These are phyloP conservation scores for Leptodactylus fuscus DNA, from an alignment of 2,113 vertebrate species.

Conservation along the genomic window DNA sequence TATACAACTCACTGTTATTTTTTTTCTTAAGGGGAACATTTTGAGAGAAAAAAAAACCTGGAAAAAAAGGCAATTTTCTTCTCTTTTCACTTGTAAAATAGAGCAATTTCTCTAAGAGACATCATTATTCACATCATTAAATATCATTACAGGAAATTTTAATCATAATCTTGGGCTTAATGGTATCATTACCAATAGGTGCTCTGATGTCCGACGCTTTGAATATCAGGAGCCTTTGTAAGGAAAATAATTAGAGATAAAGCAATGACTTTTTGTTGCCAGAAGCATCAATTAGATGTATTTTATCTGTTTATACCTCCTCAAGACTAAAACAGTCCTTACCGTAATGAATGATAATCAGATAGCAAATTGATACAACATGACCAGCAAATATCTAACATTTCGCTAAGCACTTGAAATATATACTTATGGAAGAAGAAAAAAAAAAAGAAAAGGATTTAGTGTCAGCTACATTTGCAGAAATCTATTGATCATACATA, in stretches of 20 bases:
- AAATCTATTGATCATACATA: background rate
- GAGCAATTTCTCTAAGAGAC: conserved; percentile 52
- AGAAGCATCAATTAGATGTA: conserved; percentile 54
- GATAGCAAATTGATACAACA: conserved; percentile 11
- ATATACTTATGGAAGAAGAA: background rate
- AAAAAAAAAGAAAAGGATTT: background rate
- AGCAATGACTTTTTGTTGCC: conserved; percentile 44
- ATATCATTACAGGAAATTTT: conserved; percentile 53
- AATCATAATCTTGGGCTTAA: conserved; percentile 58
- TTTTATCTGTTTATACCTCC: conserved; percentile 38
- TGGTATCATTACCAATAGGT: conserved; percentile 57
- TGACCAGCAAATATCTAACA: conserved; percentile 11
- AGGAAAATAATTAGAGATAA: conserved; percentile 51
- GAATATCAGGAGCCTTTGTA: conserved; percentile 36
- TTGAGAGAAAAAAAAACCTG: background rate
- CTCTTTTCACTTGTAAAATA: conserved; percentile 53
- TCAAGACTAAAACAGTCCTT: conserved; percentile 6
- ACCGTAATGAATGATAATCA: background rate
- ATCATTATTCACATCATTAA: conserved; percentile 61
- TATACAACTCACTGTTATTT: conserved; percentile 15
- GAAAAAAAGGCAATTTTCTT: conserved; percentile 42
- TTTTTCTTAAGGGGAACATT: background rate
- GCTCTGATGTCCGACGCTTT: conserved; percentile 57
- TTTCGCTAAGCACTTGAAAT: background rate
- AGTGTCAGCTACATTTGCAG: background rate